Conservation (phyloP, 2,113 vertebrate species). For the Sinocyclocheilus anophthalmus region DNA sequence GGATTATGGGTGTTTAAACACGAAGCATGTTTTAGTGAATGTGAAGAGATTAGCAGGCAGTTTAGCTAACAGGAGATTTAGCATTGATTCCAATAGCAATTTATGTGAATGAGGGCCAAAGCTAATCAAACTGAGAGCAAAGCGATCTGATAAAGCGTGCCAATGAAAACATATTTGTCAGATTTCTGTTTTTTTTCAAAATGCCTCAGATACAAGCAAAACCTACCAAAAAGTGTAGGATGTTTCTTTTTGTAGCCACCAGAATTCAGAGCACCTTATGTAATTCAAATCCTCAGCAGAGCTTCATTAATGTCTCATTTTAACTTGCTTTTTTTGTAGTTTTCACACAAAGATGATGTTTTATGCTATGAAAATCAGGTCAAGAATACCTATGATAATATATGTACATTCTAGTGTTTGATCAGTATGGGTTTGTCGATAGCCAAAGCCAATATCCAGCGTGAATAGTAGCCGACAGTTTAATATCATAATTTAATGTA, state of each 20-base stretch:
- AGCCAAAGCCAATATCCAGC: neutral
- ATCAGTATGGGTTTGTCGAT: neutral
- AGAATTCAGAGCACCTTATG: neutral
- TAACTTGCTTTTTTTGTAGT: neutral
- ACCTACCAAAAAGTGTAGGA: neutral
- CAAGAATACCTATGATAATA: neutral
- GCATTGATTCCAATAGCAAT: constrained; percentile 1
- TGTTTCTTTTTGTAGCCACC: neutral
- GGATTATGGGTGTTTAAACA: constrained; percentile 68
- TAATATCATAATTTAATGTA: neutral
- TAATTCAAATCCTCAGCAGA: neutral
- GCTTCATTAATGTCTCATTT: neutral
- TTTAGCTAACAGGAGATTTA: constrained; percentile 21
- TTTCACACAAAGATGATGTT: neutral
- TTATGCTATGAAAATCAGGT: neutral
- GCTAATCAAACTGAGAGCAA: constrained; percentile 29
- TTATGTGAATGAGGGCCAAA: constrained; percentile 12
- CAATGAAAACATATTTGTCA: constrained; percentile 14
- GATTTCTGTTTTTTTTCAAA: neutral
- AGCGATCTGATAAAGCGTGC: neutral
- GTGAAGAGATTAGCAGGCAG: constrained; percentile 38
- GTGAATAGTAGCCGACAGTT: neutral
- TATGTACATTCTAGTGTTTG: neutral
- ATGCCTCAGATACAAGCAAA: neutral
- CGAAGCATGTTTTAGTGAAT: constrained; percentile 28